Base-by-base conservation (phyloP, 2,797 vertebrate genomes). In the Labeo calbasu region DNA sequence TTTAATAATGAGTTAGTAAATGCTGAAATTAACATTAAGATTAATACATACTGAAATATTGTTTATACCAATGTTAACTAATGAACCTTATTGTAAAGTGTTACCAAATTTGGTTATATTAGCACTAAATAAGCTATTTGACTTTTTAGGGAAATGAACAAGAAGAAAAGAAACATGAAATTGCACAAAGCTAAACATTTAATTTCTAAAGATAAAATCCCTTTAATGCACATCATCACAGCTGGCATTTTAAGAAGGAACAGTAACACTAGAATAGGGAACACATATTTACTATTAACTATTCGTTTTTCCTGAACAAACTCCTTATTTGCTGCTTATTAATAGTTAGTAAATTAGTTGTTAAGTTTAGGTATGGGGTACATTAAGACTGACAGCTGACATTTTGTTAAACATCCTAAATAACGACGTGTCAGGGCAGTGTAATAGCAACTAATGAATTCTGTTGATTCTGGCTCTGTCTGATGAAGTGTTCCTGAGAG, bases 371-470 rank as follows among this genome's bases (percentile, higher is more conserved):
- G 2, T 32, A 32, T 32, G 32, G 32, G 3, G 32, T 32, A 3
- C 2, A 32, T 1, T 10, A 23, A n/a, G 80, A 82, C 43, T 70
- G 66, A 46, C 70, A 57, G 61, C 71, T 80, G 28, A 17, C 50
- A 19, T 3, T 19, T 46, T 59, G 15, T 36, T 21, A 25, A 77
- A 68, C 43, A 17, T 23, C 13, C 17, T 19, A 59, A 59, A 43
- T 59, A 77, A 59, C 13, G 8, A 15, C 2, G 2, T 81, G 71
- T 76, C 84, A 76, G 61, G 25, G 1, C 25, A 40, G 51, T 76
- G 51, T 43, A 53, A 85, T 28, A 77, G 25, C 77, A 63, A n/a
- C 65, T n/a, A 77, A 82, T 69, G 25, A 14, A 65, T 71, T 51
- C 25, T 71, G 28, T 63, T 77, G 72, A 65, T n/a, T 82, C 77